Evolutionary conservation across 2,888 invertebrate genomes (phyloP), one percentile per base, ranked within the genome.

Genomic region (Petrolisthes manimaculis): DNA sequence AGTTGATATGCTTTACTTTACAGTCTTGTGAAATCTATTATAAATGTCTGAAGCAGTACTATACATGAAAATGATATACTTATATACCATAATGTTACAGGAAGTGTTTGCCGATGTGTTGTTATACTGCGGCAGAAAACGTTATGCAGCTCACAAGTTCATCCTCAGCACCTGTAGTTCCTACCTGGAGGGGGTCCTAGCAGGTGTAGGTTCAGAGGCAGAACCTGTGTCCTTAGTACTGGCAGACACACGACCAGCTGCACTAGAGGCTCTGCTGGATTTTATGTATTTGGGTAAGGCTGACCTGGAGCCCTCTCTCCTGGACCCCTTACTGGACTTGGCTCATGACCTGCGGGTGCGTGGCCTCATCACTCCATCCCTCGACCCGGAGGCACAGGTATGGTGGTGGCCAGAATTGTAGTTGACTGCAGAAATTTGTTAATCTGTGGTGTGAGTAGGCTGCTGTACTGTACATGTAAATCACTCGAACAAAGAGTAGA

Each of bases 261-360:
- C 80, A 14, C 5, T 86, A 4, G 86, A 86, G 74, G 74, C 51
- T 0, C 56, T 86, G 21, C 86, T 86, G 4, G 86, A 86, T 51
- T 86, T 86, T 56, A 81, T 86, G 86, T 86, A 86, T 56, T 74
- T 86, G 9, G 86, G 86, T n/a, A 51, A 86, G 78, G 37, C 69
- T 12, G 86, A 86, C 54, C 53, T 86, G 4, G 37, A 74, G 14
- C 24, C 81, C 0, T 9, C 53, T 9, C n/a, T 74, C n/a, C 61
- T 81, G 37, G 81, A 86, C 55, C 74, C 55, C 12, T 54, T 86
- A 0, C 61, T 86, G 24, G 86, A 86, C 14, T 21, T 86, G 54
- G 86, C 86, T 18, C 55, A 86, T n/a, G 86, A 86, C 37, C 74
- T 86, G n/a, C 81, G 75, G 21, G 81, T 86, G 55, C 61, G 81